phyloP scores from a whole-genome alignment of 35 echinoderm and acorn worm species.

The Eucidaris tribuloides region DNA sequence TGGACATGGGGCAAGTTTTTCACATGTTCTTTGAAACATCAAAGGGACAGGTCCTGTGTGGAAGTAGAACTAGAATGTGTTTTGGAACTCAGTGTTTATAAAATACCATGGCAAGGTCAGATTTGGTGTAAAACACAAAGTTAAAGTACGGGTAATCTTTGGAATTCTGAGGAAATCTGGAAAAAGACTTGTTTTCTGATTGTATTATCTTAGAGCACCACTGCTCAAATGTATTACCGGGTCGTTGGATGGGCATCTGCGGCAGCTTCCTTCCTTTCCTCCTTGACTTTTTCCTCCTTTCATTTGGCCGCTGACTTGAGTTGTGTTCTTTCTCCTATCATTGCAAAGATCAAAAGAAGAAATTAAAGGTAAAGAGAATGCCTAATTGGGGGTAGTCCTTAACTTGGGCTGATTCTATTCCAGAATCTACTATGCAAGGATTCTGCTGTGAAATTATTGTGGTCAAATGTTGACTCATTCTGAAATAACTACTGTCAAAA shows the following conservation, averaged over 20 bases:
- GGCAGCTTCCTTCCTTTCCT: conserved; percentile 76
- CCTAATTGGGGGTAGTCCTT: no score
- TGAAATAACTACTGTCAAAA: no score
- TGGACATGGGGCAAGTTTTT: neutral
- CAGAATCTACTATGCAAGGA: no score
- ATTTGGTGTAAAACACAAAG: neutral
- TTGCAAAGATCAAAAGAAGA: neutral
- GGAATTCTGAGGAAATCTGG: neutral
- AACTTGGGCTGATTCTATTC: no score
- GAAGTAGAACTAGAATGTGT: neutral
- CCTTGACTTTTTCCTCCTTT: conserved; percentile 45
- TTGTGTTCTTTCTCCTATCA: neutral
- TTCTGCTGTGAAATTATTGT: no score
- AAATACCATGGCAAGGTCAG: no score
- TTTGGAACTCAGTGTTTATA: no score
- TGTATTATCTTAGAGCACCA: neutral
- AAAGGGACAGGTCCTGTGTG: no score
- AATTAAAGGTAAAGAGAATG: neutral
- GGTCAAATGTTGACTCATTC: no score
- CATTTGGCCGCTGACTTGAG: conserved; percentile 17
- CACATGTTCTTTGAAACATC: neutral
- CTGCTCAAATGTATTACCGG: conserved; percentile 19
- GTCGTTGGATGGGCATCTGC: conserved; percentile 64
- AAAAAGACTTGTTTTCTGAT: neutral
- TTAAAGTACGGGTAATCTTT: neutral